Base-by-base conservation (phyloP, 2,888 invertebrate genomes). In the Cosmia pyralina region DNA sequence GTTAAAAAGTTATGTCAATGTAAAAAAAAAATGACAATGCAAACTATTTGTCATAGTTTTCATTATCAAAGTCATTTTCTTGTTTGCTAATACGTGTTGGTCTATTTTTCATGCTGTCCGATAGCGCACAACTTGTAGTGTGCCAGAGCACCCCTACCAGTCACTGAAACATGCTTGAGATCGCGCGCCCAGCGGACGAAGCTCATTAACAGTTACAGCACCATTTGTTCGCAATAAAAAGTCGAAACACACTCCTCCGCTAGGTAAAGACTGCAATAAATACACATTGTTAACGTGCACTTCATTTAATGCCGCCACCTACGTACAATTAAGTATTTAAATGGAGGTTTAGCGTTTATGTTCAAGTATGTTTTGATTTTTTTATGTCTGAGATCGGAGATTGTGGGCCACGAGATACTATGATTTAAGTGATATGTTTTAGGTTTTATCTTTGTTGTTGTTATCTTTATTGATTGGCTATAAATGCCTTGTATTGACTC, bases 291-390 rank as follows among this genome's bases (percentile, higher is more conserved):
- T 89, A 89, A 89, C 81, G 85, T 80, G 67, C 83, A 59, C 69
- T 85, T 79, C 74, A 77, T 59, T 87, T 82, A 86, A 82, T 71
- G 58, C 78, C 63, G 62, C 88, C 91, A 87, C 92, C 92, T 91
- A 92, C 92, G 88, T 87, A 82, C 88, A 92, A 92, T 92, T 91
- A 91, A 90, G 86, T 89, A 91, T 91, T 91, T 89, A 90, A 91
- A 92, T 91, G 85, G 83, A 73, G 57, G 58, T 74, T 78, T 80
- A 76, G 70, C 57, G 70, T 81, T 79, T 65, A 76, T 63, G 65
- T 83, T 50, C 72, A 69, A 68, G 28, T 70, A 38, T 77, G 69
- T 75, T 76, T 79, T 80, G 58, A 69, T 63, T 75, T 69, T 85
- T 78, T 77, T 80, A 71, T n/a, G 17, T 75, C 50, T 22, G 67